Conservation (phyloP, 2,888 invertebrate genomes). For the Tortrix viridana region DNA sequence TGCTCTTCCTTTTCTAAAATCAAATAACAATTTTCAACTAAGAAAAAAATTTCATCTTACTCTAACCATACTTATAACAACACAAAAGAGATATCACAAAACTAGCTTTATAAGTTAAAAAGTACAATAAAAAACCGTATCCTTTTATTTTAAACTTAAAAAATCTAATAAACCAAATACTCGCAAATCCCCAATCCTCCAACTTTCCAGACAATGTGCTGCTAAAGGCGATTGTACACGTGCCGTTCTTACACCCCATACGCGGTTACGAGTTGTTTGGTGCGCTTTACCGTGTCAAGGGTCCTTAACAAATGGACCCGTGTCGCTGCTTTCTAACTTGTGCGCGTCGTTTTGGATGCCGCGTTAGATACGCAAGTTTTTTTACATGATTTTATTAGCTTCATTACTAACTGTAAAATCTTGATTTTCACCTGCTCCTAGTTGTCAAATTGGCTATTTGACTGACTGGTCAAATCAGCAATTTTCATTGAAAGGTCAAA, state of each 20-base stretch:
- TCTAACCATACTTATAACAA: background rate
- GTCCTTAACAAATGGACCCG: slow-evolving; percentile 64
- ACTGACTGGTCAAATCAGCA: no score
- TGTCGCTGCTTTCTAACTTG: slow-evolving; percentile 53
- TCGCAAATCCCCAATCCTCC: slow-evolving; percentile 19
- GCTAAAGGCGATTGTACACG: slow-evolving; percentile 23
- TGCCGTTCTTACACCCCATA: slow-evolving; percentile 41
- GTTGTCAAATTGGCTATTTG: no score
- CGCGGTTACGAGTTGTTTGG: slow-evolving; percentile 49
- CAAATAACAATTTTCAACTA: no score
- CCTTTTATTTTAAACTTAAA: slow-evolving; percentile 23
- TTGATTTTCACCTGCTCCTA: no score
- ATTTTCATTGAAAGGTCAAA: no score
- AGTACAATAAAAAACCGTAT: background rate
- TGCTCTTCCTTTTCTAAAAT: no score
- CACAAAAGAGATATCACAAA: background rate
- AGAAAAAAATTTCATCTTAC: no score
- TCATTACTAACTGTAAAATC: no score
- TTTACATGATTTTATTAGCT: no score
- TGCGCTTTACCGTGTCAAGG: slow-evolving; percentile 61
- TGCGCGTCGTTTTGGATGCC: slow-evolving; percentile 25
- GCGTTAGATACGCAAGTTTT: slow-evolving; percentile 9
- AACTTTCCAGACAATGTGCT: slow-evolving; percentile 38
- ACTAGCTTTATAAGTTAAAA: no score
- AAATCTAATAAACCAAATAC: slow-evolving; percentile 20